Evolutionary conservation across 1,140 invertebrate species (phyloP).

Genomic region (Drosophila sproati): DNA sequence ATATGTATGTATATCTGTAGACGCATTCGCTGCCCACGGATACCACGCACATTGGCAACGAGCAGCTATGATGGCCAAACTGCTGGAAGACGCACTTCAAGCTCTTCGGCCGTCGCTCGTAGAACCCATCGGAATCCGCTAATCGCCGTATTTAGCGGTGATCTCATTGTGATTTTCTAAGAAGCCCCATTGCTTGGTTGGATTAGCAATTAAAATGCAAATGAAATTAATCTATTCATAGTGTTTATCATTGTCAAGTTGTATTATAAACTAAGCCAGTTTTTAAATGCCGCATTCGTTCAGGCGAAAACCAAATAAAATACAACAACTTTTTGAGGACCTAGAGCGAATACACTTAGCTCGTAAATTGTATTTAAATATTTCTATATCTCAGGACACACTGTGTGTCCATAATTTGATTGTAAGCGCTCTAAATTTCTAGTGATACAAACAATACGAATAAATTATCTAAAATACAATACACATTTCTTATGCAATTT

Average conservation of each 20-base stretch:
- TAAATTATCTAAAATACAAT: slow-evolving; percentile 32
- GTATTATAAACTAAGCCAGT: slow-evolving; percentile 44
- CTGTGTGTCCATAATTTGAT: slow-evolving; percentile 22
- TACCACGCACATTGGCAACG: slow-evolving; percentile 83
- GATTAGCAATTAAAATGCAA: slow-evolving; percentile 32
- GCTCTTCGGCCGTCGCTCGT: slow-evolving; percentile 63
- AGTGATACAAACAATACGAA: slow-evolving; percentile 41
- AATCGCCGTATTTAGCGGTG: background rate
- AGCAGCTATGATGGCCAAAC: slow-evolving; percentile 82
- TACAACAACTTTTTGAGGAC: background rate
- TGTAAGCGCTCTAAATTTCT: slow-evolving; percentile 23
- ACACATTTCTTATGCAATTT: slow-evolving; percentile 5
- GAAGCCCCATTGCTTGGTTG: slow-evolving; percentile 50
- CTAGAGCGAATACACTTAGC: slow-evolving; percentile 2
- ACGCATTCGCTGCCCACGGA: slow-evolving; percentile 84
- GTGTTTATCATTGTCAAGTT: slow-evolving; percentile 36
- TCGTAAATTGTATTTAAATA: slow-evolving; percentile 43
- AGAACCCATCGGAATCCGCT: slow-evolving; percentile 32
- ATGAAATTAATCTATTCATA: slow-evolving; percentile 7
- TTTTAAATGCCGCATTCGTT: slow-evolving; percentile 33
- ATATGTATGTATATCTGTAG: slow-evolving; percentile 34
- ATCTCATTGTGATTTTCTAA: slow-evolving; percentile 61
- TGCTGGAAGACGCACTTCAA: slow-evolving; percentile 50
- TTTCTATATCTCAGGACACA: slow-evolving; percentile 24
- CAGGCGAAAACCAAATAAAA: slow-evolving; percentile 4